Evolutionary conservation across 2,888 invertebrate genomes (phyloP).

Genomic region (Heliconius sara): DNA sequence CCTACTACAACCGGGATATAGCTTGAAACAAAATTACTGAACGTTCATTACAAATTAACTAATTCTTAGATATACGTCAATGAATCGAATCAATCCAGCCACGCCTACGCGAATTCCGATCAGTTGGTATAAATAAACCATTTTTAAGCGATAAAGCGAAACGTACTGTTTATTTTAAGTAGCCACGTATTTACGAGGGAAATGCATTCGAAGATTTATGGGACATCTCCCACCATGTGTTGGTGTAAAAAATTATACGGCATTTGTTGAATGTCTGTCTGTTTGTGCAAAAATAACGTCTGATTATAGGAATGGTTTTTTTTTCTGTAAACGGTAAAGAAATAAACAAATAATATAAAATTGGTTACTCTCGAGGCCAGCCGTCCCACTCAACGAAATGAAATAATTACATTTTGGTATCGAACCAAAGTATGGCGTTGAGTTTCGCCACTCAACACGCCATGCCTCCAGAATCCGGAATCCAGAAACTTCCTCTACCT

Average conservation of each 20-base stretch:
- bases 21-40: too few species aligned
- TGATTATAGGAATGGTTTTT: background rate
- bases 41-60: background rate
- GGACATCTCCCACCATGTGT: constrained; percentile 29
- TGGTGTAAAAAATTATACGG: constrained; percentile 25
- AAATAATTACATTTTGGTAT: too few species aligned
- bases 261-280: constrained; percentile 12
- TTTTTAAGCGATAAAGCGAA: constrained; percentile 43
- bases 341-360: too few species aligned
- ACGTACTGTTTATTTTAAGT: constrained; percentile 46
- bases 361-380: too few species aligned
- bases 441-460: too few species aligned
- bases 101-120: constrained; percentile 50
- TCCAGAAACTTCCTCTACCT: too few species aligned
- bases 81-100: constrained; percentile 29
- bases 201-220: constrained; percentile 38
- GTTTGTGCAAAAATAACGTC: background rate
- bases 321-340: background rate
- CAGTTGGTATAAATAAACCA: constrained; percentile 45
- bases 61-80: constrained; percentile 33
- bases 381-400: too few species aligned
- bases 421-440: too few species aligned
- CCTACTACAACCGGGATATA: too few species aligned
- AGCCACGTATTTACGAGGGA: constrained; percentile 36
- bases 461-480: too few species aligned